Evolutionary conservation across 1,140 invertebrate species (phyloP).

Genomic region (Antheraea pernyi): DNA sequence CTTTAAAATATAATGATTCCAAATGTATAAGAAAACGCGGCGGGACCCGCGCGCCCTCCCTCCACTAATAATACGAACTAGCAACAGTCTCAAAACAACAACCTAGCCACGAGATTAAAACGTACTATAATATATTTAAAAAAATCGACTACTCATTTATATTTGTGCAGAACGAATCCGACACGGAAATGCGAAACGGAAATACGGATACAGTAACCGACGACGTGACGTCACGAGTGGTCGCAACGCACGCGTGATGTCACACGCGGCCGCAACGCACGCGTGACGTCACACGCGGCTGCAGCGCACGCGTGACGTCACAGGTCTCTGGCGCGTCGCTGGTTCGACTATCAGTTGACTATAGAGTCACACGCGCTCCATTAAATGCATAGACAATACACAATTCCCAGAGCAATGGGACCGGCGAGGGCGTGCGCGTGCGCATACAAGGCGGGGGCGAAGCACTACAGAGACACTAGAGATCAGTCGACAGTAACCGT

Average conservation of each 20-base stretch:
- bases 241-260: not conserved
- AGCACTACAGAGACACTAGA: slow-evolving; percentile 36
- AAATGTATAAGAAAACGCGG: slow-evolving; percentile 48
- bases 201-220: not conserved
- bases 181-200: slow-evolving; percentile 22
- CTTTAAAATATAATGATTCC: slow-evolving; percentile 42
- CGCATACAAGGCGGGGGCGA: slow-evolving; percentile 15
- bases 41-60: slow-evolving; percentile 28
- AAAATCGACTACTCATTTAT: slow-evolving; percentile 29
- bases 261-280: not conserved
- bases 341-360: slow-evolving; percentile 37
- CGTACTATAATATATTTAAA: slow-evolving; percentile 22
- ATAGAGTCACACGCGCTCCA: slow-evolving; percentile 55
- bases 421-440: slow-evolving; percentile 2
- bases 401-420: slow-evolving; percentile 48
- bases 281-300: not conserved
- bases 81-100: slow-evolving; percentile 27
- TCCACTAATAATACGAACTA: slow-evolving; percentile 16
- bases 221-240: not conserved
- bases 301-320: too few species aligned
- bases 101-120: slow-evolving; percentile 31
- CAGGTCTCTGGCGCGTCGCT: too few species aligned
- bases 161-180: slow-evolving; percentile 56
- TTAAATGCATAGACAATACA: slow-evolving; percentile 77
- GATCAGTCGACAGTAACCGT: slow-evolving; percentile 51